Conservation (phyloP, 2,888 invertebrate genomes). For the Tridacna crocea region DNA sequence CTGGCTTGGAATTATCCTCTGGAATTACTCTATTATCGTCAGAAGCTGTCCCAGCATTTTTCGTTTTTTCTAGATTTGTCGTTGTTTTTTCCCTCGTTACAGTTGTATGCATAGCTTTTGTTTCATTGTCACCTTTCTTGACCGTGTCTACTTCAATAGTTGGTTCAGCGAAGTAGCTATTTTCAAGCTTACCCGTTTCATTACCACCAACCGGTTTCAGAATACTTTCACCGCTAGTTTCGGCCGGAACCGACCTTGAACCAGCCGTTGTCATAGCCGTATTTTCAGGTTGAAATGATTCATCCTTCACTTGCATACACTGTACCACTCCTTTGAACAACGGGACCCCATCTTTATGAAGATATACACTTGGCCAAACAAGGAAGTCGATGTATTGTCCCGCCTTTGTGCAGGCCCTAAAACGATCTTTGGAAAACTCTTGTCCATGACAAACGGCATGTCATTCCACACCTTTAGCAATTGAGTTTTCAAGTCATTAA, state of each 20-base stretch:
- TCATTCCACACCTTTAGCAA: background rate
- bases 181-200: background rate
- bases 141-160: too few species aligned
- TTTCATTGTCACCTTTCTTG: too few species aligned
- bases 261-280: background rate
- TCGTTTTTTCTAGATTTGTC: background rate
- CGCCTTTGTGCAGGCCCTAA: slow-evolving; percentile 4
- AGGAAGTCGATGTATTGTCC: slow-evolving; percentile 1
- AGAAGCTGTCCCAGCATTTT: too few species aligned
- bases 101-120: background rate
- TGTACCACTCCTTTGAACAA: slow-evolving; percentile 4
- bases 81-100: background rate
- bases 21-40: too few species aligned
- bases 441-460: background rate
- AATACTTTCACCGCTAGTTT: background rate
- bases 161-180: background rate
- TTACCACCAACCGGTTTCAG: background rate
- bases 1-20: too few species aligned
- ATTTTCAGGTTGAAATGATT: background rate
- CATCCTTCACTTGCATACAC: background rate
- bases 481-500: too few species aligned
- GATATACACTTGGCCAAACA: slow-evolving; percentile 1
- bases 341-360: background rate
- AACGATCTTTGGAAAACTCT: background rate
- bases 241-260: background rate